Percentiles rank a stretch among this genome's conserved stretches.
Conservation (phyloP, 2,113 vertebrate genomes). For the Arvicanthis niloticus region DNA sequence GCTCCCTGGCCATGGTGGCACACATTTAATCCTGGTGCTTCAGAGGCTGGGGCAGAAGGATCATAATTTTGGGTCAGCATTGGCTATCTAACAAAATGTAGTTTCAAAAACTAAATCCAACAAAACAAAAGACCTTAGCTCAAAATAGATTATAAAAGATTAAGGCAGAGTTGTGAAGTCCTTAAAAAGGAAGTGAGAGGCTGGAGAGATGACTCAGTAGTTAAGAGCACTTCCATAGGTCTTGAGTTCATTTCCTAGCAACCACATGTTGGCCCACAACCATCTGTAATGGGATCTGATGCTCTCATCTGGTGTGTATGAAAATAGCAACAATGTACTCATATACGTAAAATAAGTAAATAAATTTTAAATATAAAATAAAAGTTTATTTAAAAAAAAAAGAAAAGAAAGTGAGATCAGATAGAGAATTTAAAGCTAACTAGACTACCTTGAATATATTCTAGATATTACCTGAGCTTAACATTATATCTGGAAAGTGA, state of each 20-base stretch:
- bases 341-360: too few species aligned
- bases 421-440: constrained; percentile 50
- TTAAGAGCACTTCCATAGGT: too few species aligned
- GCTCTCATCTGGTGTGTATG: too few species aligned
- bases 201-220: too few species aligned
- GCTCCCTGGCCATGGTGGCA: neutral
- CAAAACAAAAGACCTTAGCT: neutral
- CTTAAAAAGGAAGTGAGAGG: constrained; percentile 12
- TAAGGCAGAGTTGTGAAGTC: constrained; percentile 36
- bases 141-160: constrained; percentile 22
- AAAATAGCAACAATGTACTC: too few species aligned
- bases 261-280: too few species aligned
- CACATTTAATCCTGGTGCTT: neutral
- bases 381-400: too few species aligned
- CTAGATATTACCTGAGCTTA: neutral
- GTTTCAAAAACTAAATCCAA: neutral
- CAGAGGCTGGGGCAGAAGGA: neutral
- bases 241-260: too few species aligned
- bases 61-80: neutral
- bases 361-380: too few species aligned
- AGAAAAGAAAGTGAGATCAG: constrained; percentile 6
- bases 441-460: constrained; percentile 43
- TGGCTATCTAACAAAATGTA: neutral
- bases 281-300: too few species aligned
- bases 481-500: neutral